Percentiles rank a stretch among this genome's conserved stretches.
Conservation (phyloP, 23 tunicate species). For the Styela clava region DNA sequence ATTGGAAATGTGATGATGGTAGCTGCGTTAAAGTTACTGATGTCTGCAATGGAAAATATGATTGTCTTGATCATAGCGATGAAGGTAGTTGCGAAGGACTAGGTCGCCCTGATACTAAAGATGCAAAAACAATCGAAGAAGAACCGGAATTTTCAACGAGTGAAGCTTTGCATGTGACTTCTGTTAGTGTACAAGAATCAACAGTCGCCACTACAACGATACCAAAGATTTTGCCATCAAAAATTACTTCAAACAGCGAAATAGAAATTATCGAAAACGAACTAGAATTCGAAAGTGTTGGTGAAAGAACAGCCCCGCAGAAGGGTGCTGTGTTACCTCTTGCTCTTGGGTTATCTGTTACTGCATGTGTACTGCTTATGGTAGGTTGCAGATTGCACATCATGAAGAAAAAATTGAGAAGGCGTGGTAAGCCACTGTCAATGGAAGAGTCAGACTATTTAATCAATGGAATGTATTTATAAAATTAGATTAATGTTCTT, state of each 20-base stretch:
- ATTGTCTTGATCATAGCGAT: conserved; percentile 75
- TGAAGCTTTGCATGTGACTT: neutral
- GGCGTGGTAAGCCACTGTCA: conserved; percentile 44
- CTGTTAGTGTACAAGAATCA: neutral
- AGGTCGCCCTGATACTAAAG: neutral
- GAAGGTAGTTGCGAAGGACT: conserved; percentile 41
- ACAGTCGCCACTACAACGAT: neutral
- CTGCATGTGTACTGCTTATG: conserved; percentile 61
- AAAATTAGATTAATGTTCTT: no score
- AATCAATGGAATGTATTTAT: conserved; percentile 92
- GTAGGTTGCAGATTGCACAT: conserved; percentile 61
- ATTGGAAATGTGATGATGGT: conserved; percentile 69
- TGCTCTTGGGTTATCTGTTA: conserved; percentile 69
- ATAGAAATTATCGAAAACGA: neutral
- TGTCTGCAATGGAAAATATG: conserved; percentile 42
- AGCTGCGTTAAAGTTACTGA: conserved; percentile 42
- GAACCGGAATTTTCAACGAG: neutral
- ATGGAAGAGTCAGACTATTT: conserved; percentile 93
- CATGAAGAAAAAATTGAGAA: conserved; percentile 54
- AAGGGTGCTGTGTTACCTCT: conserved; percentile 75
- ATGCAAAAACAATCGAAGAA: neutral
- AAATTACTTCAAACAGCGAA: neutral
- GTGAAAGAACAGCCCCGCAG: conserved; percentile 6
- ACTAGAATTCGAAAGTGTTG: neutral
- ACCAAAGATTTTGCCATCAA: neutral